Percentiles rank a stretch among this genome's conserved stretches.
These are phyloP conservation scores for Acipenser oxyrinchus DNA, from an alignment of 2,797 vertebrate species.

Conservation along the genomic window DNA sequence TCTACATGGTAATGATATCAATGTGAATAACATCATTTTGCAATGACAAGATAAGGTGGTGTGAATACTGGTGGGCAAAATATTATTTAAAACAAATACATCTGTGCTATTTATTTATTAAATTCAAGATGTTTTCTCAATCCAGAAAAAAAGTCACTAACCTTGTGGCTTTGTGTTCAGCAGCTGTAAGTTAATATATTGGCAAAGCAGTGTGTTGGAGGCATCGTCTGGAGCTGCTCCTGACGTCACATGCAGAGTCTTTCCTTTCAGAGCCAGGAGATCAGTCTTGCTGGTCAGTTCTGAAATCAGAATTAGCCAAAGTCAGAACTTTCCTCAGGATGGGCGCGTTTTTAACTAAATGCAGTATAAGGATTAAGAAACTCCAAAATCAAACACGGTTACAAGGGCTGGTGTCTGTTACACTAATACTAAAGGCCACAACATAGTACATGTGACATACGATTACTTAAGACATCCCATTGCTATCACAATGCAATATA, in stretches of 20 bases:
- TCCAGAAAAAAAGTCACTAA: slow-evolving; percentile 34
- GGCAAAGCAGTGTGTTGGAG: slow-evolving; percentile 55
- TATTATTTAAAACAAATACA: no score
- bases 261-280: slow-evolving; percentile 68
- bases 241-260: slow-evolving; percentile 68
- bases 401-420: no score
- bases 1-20: no score
- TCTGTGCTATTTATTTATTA: no score
- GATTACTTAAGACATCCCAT: no score
- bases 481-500: no score
- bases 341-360: neutral
- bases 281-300: slow-evolving; percentile 67
- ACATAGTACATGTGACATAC: no score
- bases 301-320: slow-evolving; percentile 37
- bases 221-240: slow-evolving; percentile 42
- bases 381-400: neutral
- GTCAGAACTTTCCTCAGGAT: neutral
- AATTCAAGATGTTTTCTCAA: no score
- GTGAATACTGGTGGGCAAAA: no score
- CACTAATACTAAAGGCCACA: no score
- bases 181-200: slow-evolving; percentile 83
- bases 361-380: slow-evolving; percentile 10
- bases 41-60: no score
- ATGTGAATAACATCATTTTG: no score
- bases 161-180: slow-evolving; percentile 73